Evolutionary conservation across 2,113 vertebrate species (phyloP), one percentile per base, ranked within the genome.

Genomic region (Menura novaehollandiae): DNA sequence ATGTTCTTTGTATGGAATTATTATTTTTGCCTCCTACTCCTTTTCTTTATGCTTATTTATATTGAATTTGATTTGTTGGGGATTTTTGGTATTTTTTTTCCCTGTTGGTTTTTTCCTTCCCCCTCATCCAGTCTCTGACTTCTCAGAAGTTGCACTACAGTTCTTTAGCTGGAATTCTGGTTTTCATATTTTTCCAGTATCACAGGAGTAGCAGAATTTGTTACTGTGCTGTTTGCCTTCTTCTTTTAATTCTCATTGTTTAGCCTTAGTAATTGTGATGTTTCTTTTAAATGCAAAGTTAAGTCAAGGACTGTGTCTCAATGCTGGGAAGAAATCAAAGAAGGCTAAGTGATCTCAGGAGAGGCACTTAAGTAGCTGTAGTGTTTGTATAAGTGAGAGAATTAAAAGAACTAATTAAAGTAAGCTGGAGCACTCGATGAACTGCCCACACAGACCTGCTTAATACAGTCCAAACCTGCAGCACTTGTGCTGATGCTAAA

Each of bases 321-420:
- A 9, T 73, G 66, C 72, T 32, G 75, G 35, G 51, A 71, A 88
- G 74, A 85, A 96, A 91, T 88, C 71, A 55, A 82, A 93, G 66
- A 74, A 51, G 52, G 72, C 49, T 58, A 59, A 91, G 85, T 80
- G 89, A 85, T 90, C 93, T 96, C 93, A 56, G 74, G 89, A 95
- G 88, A 67, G 78, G 46, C 91, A 33, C 90, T 93, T 82, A 60
- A 82, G 74, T 62, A 83, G 67, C 89, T 90, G 43, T 83, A 69
- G 55, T 74, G 35, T 89, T 89, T 91, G 72, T 62, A 5, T 82
- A 85, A 96, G 71, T 58, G 81, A 91, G 63, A 76, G 81, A 82
- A 76, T 84, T 73, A 43, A 79, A 93, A 64, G 53, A 94, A 85
- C 69, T 91, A 76, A 85, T 93, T 93, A 76, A 93, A 89, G 28